Evolutionary conservation across 2,888 invertebrate genomes (phyloP).

Genomic region (Rotaria sp.): DNA sequence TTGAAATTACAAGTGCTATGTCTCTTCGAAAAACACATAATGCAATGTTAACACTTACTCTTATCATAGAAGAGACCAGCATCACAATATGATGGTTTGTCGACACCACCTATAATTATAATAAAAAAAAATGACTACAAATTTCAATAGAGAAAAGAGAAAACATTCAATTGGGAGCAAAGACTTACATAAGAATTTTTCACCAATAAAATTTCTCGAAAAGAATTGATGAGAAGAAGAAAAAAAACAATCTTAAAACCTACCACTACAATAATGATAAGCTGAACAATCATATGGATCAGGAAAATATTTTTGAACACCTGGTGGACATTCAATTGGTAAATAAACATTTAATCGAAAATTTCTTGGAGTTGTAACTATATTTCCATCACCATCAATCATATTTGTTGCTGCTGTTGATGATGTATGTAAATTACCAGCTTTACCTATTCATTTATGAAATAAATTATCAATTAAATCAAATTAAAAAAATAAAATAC

Average conservation of each 20-base stretch:
- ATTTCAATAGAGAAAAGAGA: too few species aligned
- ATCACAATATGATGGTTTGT: conserved; percentile 36
- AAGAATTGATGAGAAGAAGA: too few species aligned
- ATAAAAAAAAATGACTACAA: too few species aligned
- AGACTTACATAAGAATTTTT: too few species aligned
- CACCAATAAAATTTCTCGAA: too few species aligned
- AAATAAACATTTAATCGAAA: not conserved
- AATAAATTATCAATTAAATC: not conserved
- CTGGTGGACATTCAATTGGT: conserved; percentile 36
- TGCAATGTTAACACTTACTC: not conserved
- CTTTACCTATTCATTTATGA: not conserved
- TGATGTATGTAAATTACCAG: conserved; percentile 27
- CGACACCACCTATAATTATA: conserved; percentile 26
- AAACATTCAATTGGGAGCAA: too few species aligned
- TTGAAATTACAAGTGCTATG: too few species aligned
- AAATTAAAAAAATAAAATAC: not conserved
- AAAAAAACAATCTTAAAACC: not conserved
- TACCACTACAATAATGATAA: conserved; percentile 40
- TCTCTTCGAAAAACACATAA: too few species aligned
- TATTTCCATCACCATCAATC: conserved; percentile 29
- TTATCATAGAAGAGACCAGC: conserved; percentile 39
- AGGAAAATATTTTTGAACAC: conserved; percentile 26
- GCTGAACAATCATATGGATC: conserved; percentile 41
- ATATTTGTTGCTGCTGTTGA: conserved; percentile 24
- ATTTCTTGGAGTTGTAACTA: conserved; percentile 5